phyloP scores from a whole-genome alignment of 2,797 vertebrate species.

The Megaceryle alcyon region DNA sequence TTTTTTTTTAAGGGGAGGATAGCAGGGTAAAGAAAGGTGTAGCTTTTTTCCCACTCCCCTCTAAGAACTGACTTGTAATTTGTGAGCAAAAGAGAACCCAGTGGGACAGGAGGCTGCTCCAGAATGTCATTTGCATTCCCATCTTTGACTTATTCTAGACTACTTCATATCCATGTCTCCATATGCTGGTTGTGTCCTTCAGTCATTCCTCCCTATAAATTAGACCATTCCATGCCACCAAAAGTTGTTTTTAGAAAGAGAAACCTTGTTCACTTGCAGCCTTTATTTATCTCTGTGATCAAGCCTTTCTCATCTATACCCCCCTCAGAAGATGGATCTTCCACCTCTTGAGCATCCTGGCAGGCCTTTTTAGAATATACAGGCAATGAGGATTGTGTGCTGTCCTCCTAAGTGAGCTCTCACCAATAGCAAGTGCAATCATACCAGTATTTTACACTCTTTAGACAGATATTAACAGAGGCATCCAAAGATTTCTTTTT shows the following conservation, averaged over 20 bases:
- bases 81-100: neutral
- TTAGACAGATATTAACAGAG: neutral
- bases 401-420: neutral
- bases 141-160: neutral
- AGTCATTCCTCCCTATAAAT: neutral
- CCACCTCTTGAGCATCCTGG: neutral
- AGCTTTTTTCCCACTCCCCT: neutral
- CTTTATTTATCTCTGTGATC: neutral
- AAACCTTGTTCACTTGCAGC: neutral
- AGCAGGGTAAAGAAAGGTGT: rapidly evolving
- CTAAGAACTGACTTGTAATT: neutral
- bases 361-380: neutral
- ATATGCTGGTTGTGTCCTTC: neutral
- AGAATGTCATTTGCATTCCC: neutral
- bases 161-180: neutral
- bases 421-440: neutral
- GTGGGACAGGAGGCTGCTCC: neutral
- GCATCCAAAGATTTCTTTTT: neutral
- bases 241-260: neutral
- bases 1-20: neutral
- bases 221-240: neutral
- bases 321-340: neutral
- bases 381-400: neutral
- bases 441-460: neutral
- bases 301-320: neutral